These are phyloP conservation scores for Mustela lutreola DNA, from an alignment of 2,113 vertebrate genomes.

Conservation along the genomic window DNA sequence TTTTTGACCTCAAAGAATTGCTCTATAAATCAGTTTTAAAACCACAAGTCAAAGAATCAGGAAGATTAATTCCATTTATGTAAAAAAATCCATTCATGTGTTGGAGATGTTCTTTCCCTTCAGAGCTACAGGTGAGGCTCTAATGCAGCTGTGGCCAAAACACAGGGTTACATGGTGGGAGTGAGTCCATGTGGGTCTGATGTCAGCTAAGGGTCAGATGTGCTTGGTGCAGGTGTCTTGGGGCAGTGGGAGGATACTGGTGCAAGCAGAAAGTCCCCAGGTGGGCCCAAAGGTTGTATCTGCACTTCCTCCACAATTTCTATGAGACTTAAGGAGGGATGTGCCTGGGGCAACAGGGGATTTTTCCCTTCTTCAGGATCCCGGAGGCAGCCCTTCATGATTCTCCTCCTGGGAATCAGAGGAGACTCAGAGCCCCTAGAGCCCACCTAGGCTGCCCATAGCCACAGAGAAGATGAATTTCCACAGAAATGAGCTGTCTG, in stretches of 20 bases:
- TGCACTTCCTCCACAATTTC: not conserved
- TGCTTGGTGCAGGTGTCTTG: not conserved
- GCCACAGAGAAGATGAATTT: not conserved
- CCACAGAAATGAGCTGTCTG: not conserved
- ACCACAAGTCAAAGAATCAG: not conserved
- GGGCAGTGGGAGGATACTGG: not conserved
- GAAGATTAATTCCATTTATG: not conserved
- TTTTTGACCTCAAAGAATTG: not conserved
- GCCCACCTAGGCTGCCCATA: not conserved
- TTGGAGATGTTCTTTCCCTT: not conserved
- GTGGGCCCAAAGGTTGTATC: too few relatives aligned
- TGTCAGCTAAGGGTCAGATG: not conserved
- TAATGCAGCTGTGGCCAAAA: not conserved
- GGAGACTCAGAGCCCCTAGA: rapidly evolving
- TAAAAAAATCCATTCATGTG: not conserved
- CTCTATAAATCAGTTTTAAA: not conserved
- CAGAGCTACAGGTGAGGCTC: not conserved
- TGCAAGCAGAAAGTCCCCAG: not conserved
- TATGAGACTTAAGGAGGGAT: not conserved
- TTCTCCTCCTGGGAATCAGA: not conserved
- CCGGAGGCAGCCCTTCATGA: not conserved
- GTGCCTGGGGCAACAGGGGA: not conserved
- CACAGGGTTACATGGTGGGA: not conserved
- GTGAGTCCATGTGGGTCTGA: not conserved
- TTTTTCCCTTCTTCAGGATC: not conserved